These are phyloP conservation scores for Cynopterus sphinx DNA, from an alignment of 2,797 vertebrate species.

Conservation along the genomic window DNA sequence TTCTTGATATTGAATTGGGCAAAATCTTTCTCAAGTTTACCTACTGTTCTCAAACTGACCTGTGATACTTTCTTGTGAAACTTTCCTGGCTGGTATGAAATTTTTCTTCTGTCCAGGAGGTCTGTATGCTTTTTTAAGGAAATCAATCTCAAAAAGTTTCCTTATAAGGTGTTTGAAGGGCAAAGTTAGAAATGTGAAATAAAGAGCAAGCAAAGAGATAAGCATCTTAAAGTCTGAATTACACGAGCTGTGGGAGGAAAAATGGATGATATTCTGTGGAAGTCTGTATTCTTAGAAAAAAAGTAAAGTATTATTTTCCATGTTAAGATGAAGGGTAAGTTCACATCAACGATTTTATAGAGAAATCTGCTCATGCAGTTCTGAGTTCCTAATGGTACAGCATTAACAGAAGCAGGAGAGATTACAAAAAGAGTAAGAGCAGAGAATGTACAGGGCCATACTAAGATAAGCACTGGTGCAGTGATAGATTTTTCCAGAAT, in stretches of 20 bases:
- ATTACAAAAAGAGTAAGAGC: background rate
- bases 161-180: background rate
- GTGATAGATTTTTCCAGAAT: background rate
- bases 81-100: background rate
- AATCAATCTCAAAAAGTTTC: background rate
- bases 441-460: background rate
- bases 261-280: background rate
- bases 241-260: background rate
- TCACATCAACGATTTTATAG: background rate
- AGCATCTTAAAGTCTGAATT: background rate
- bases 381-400: background rate
- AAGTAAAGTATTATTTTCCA: background rate
- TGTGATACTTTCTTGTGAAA: background rate
- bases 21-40: background rate
- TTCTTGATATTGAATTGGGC: background rate
- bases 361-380: background rate
- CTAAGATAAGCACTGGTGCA: background rate
- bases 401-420: background rate
- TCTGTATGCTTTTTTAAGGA: background rate
- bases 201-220: background rate
- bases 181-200: background rate
- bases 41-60: background rate
- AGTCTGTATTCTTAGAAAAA: background rate
- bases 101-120: background rate
- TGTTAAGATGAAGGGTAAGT: background rate